Evolutionary conservation across 2,113 vertebrate species (phyloP).

Genomic region (Lathamus discolor): DNA sequence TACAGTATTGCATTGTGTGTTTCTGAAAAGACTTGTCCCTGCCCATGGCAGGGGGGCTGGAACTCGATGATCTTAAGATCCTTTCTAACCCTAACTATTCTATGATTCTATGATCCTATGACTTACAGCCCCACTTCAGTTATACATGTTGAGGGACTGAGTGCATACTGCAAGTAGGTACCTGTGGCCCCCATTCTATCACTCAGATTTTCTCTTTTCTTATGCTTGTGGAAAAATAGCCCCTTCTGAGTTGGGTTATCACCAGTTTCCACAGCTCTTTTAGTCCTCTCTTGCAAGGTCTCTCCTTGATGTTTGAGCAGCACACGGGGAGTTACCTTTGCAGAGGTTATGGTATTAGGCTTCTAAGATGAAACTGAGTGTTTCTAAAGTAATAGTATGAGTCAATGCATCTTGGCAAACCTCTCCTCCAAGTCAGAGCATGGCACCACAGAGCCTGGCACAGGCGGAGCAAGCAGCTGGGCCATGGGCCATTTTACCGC

Average conservation of each 20-base stretch:
- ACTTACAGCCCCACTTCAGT: background rate
- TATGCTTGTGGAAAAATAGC: background rate
- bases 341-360: background rate
- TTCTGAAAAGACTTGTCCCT: background rate
- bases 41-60: too few relatives aligned
- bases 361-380: background rate
- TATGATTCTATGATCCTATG: background rate
- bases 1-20: accelerated
- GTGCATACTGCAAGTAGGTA: background rate
- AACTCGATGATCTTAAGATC: background rate
- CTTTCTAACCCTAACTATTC: background rate
- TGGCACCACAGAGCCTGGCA: background rate
- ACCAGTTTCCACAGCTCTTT: background rate
- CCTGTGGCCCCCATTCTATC: background rate
- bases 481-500: background rate
- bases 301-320: background rate
- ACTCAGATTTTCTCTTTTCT: background rate
- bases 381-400: background rate
- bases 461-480: background rate
- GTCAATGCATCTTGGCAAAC: background rate
- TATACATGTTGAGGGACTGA: background rate
- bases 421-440: background rate
- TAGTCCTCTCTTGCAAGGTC: background rate
- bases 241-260: background rate
- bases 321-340: accelerated